phyloP scores from a whole-genome alignment of 2,113 vertebrate species.

The Emydura subglobosa region DNA sequence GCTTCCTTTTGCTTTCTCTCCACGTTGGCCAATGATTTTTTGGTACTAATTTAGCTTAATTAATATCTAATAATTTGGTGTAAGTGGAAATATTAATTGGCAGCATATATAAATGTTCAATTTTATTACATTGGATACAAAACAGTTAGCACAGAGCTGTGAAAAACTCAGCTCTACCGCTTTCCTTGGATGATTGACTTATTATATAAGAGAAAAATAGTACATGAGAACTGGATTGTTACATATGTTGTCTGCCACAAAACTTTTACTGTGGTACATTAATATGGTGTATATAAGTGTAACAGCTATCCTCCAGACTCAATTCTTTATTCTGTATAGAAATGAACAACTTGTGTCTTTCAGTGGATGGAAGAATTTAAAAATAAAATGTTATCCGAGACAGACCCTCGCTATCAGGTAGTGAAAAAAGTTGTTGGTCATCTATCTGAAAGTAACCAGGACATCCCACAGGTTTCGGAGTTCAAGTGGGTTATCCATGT shows the following conservation, averaged over 20 bases:
- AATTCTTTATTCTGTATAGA: not conserved
- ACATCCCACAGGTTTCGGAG: slow-evolving; percentile 85
- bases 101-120: not conserved
- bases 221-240: not conserved
- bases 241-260: not conserved
- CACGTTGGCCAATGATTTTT: not conserved
- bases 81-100: not conserved
- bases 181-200: not conserved
- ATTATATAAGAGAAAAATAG: not conserved
- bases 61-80: not conserved
- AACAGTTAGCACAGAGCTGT: not conserved
- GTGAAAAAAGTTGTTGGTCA: slow-evolving; percentile 85
- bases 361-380: slow-evolving; percentile 90
- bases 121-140: not conserved
- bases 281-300: not conserved
- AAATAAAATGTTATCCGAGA: slow-evolving; percentile 81
- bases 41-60: not conserved
- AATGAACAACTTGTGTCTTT: not conserved
- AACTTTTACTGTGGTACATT: not conserved
- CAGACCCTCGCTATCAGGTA: slow-evolving; percentile 84
- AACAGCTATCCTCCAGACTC: not conserved
- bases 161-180: not conserved
- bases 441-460: slow-evolving; percentile 89
- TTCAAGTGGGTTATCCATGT: slow-evolving; percentile 89
- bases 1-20: not conserved